Base-by-base conservation (phyloP, 2,888 invertebrate genomes). In the Chrysodeixis includens region DNA sequence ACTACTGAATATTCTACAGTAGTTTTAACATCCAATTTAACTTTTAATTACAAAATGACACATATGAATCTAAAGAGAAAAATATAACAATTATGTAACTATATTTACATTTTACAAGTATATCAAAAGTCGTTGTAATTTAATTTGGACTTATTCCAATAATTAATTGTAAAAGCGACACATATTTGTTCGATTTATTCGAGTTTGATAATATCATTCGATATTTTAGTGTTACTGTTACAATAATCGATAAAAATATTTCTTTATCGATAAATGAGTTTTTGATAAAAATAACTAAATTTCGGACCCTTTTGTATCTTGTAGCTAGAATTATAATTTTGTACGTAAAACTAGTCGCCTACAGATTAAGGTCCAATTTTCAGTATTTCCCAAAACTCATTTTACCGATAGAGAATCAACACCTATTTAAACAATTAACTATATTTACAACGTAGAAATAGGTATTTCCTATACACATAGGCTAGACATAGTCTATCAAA, bases 101-200 rank as follows among this genome's bases (percentile, higher is more conserved):
- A 77, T 80, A 82, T 81, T 71, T 80, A 80, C 79, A 80, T 64
- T 81, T 71, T 80, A 80, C 79, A 80, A 66, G 55, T 67, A 62
- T n/a, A 78, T 74, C 67, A 69, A 69, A 81, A 78, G 78, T 88
- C 89, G 87, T 88, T 88, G 88, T 88, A 81, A 78, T 83, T 79
- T 69, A 79, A 73, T 81, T 83, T 84, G 87, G 87, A 88, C 86
- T 79, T 71, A 58, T 81, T 69, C 72, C 69, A 73, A 64, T 71
- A 66, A 68, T 72, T 68, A 66, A 71, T 76, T 74, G 62, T 70
- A 74, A 63, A 57, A 68, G 71, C 64, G 65, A 69, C 62, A 63
- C 49, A 53, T 51, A 26, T 51, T 68, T 55, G 30, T 52, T 18
- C 35, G 63, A 70, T 62, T 66, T 32, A 26, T 60, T 60, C 30